Evolutionary conservation across 2,113 vertebrate species (phyloP).

Genomic region (Microtus ochrogaster): DNA sequence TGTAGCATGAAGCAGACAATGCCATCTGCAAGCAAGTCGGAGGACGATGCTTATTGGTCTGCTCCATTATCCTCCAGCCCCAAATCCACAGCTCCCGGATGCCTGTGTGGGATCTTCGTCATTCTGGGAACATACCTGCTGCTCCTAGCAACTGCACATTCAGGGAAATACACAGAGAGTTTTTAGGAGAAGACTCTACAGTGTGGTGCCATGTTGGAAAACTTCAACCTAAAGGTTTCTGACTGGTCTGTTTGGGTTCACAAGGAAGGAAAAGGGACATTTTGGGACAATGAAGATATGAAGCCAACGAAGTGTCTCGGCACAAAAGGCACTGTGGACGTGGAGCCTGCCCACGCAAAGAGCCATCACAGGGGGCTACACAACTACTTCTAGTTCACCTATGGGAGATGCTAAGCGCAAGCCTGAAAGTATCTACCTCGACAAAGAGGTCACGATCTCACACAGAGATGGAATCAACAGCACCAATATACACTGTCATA

Average conservation of each 20-base stretch:
- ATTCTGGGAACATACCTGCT: not conserved
- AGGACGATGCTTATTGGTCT: conserved; percentile 39
- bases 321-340: not conserved
- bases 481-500: not conserved
- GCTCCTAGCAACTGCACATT: not conserved
- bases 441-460: conserved; percentile 44
- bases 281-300: not conserved
- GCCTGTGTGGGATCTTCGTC: accelerated
- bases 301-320: not conserved
- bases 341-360: not conserved
- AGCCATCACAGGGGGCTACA: not conserved
- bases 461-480: conserved; percentile 54
- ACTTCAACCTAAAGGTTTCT: conserved; percentile 29
- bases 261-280: conserved; percentile 53
- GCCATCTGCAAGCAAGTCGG: conserved; percentile 61
- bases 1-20: conserved; percentile 56
- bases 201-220: not conserved
- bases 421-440: conserved; percentile 60
- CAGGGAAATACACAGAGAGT: not conserved
- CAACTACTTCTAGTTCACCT: conserved; percentile 24
- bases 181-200: not conserved
- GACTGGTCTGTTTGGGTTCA: conserved; percentile 66
- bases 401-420: not conserved
- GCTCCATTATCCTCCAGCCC: not conserved
- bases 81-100: not conserved